phyloP scores from a whole-genome alignment of 2,113 vertebrate genomes.

The Hypomesus transpacificus region DNA sequence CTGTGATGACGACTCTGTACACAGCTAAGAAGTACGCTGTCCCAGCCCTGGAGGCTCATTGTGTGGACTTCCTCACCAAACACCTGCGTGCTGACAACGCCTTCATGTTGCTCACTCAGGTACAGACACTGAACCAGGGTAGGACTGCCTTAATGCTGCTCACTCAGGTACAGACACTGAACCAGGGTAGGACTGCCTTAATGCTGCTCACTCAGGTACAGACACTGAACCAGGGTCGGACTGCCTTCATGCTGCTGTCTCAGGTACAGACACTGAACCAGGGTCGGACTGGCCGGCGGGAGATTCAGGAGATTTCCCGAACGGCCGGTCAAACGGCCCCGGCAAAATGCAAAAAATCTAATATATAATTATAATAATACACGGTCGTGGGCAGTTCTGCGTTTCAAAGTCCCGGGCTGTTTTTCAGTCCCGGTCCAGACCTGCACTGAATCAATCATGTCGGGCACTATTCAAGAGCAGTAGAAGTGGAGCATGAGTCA shows the following conservation, averaged over 20 bases:
- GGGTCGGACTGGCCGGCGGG: neutral
- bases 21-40: conserved; percentile 94
- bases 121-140: conserved; percentile 51
- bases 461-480: no score
- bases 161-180: conserved; percentile 78
- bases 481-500: no score
- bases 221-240: no score
- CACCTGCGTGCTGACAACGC: conserved; percentile 91
- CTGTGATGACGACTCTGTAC: conserved; percentile 93
- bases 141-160: conserved; percentile 95
- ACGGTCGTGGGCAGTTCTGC: no score
- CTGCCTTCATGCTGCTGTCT: conserved; percentile 93
- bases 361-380: no score
- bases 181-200: no score
- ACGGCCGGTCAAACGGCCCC: no score
- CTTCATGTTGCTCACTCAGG: conserved; percentile 94
- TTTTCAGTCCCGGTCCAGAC: no score
- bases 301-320: no score
- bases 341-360: no score
- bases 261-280: conserved; percentile 69
- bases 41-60: conserved; percentile 86
- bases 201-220: conserved; percentile 92
- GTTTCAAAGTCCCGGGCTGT: no score
- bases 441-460: no score
- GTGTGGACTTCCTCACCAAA: conserved; percentile 91